Evolutionary conservation across 1,140 invertebrate species (phyloP), one percentile per base, ranked within the genome.

Genomic region (Drosophila kohkoa): DNA sequence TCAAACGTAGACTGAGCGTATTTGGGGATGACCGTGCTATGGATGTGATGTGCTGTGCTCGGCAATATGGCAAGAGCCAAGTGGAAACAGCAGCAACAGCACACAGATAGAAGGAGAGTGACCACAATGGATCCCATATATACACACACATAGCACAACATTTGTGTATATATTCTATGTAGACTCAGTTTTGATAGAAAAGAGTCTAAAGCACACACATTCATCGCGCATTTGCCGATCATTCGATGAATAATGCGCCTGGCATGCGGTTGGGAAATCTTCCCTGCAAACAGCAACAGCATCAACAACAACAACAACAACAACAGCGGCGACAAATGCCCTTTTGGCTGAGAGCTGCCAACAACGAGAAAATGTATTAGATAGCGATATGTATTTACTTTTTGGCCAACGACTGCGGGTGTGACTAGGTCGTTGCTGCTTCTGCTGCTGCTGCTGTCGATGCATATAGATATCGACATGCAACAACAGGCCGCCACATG

Each of bases 1-100:
- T 89, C 81, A 63, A 80, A 81, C 54, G 62, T 73, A 74, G 81
- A 88, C 85, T 88, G 85, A 83, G 70, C 60, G 46, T 48, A 71
- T 38, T 25, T 71, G 58, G 55, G 28, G 63, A 58, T 41, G 41
- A 45, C 55, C 43, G 41, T 57, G 49, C 71, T 55, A 28, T 25
- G 20, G 20, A 25, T 25, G 20, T 25, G 20, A 25, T 25, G 20
- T 25, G 20, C 20, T 25, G 20, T 25, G 20, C 20, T 25, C 20
- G 20, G 20, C 20, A 25, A 25, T 10, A 8, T 10, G 7, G 7
- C 35, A 51, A 73, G 55, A 54, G 10, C 25, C 13, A 54, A 68
- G 41, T 32, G 55, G 49, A 13, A 46, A 25, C 20, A 25, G 20
- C 20, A 25, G 20, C 20, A 25, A 25, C 20, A 25, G 46, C 35